These are phyloP conservation scores for Pseudochromis fuscus DNA, from an alignment of 2,797 vertebrate species.

Conservation along the genomic window DNA sequence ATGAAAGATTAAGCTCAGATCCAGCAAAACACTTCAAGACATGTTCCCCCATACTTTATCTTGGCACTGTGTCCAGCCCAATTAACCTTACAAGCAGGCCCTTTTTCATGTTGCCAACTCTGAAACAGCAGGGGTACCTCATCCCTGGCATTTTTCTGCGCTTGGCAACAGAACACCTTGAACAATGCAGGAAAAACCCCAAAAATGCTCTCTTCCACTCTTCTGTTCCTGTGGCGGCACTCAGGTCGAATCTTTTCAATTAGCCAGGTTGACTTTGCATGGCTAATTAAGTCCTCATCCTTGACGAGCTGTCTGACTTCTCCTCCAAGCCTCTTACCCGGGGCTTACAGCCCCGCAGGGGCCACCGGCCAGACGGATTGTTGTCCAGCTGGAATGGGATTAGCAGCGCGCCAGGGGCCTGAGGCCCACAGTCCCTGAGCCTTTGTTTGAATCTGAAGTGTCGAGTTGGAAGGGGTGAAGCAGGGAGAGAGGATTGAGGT, in stretches of 20 bases:
- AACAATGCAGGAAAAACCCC: conserved; percentile 33
- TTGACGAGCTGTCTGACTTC: conserved; percentile 86
- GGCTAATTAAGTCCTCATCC: conserved; percentile 87
- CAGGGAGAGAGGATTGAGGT: conserved; percentile 80
- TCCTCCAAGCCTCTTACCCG: conserved; percentile 84
- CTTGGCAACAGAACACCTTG: conserved; percentile 76
- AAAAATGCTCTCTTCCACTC: conserved; percentile 58
- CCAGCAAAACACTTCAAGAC: conserved; percentile 74
- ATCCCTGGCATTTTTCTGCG: conserved; percentile 66
- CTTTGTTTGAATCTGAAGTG: conserved; percentile 85
- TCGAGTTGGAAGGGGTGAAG: conserved; percentile 78
- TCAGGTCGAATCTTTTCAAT: conserved; percentile 83
- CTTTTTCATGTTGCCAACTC: conserved; percentile 58
- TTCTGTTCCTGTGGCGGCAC: conserved; percentile 59
- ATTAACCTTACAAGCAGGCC: conserved; percentile 79
- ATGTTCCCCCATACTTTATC: conserved; percentile 63
- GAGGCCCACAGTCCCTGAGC: conserved; percentile 76
- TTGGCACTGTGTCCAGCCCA: conserved; percentile 75
- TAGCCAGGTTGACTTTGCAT: conserved; percentile 86
- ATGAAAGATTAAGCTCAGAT: conserved; percentile 76
- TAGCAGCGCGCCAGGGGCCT: conserved; percentile 80
- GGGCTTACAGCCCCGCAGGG: conserved; percentile 78
- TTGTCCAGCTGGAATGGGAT: conserved; percentile 88
- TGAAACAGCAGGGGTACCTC: conserved; percentile 63
- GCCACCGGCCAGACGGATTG: conserved; percentile 84